Conservation (phyloP, 37 sponge, comb jelly and placozoan species). For the Diacarnus erythraeanus region DNA sequence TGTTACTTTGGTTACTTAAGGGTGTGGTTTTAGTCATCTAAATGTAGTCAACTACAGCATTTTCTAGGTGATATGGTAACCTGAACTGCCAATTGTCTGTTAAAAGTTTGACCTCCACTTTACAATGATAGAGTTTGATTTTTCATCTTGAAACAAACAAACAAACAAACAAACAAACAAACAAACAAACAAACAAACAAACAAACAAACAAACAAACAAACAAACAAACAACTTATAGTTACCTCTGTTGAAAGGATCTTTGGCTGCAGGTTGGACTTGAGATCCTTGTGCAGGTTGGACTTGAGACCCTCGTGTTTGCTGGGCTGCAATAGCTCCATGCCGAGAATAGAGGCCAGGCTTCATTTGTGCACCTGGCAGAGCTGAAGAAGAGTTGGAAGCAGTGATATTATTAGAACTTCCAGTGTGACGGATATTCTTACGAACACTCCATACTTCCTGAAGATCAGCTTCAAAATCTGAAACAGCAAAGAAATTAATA, state of each 20-base stretch:
- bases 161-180: too few species aligned
- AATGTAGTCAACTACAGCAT: too few species aligned
- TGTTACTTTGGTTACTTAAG: too few species aligned
- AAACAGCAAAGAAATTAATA: too few species aligned
- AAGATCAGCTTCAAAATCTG: conserved; percentile 55
- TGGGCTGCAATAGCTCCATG: conserved; percentile 53
- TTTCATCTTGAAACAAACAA: too few species aligned
- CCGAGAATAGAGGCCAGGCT: conserved; percentile 36
- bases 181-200: too few species aligned
- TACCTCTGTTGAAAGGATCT: not conserved
- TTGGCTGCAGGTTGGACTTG: not conserved
- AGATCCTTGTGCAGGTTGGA: conserved; percentile 17
- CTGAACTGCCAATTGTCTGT: too few species aligned
- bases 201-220: too few species aligned
- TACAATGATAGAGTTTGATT: too few species aligned
- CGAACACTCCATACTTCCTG: conserved; percentile 80
- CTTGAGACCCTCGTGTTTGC: conserved; percentile 11
- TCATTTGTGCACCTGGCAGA: not conserved
- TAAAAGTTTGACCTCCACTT: too few species aligned
- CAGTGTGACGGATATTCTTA: conserved; percentile 55
- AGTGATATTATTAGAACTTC: not conserved
- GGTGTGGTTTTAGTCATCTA: too few species aligned
- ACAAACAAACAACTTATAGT: not conserved
- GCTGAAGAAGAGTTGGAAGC: not conserved
- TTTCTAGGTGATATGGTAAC: too few species aligned